Evolutionary conservation across 1,140 invertebrate genomes (phyloP), one percentile per base, ranked within the genome.

Genomic region (Drosophila carrolli): DNA sequence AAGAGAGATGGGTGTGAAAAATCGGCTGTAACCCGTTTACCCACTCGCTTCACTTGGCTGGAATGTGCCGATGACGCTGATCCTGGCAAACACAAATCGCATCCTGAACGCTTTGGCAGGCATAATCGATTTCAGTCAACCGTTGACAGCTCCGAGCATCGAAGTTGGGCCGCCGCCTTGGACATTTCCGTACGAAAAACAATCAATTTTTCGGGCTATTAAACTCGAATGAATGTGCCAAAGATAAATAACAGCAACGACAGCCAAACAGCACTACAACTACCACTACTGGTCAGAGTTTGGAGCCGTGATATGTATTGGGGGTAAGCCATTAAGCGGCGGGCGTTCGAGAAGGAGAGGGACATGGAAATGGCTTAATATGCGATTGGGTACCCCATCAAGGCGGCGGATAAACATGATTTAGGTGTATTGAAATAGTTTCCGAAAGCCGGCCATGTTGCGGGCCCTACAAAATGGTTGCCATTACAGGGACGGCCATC

Each of bases 181-280:
- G 67, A 86, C 82, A 89, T 89, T 81, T 89, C 85, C 84, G 84
- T 58, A 89, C 84, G 75, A 70, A 83, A 91, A 91, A 91, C 90
- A 91, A 91, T 91, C 90, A 91, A 91, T 91, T 91, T 91, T 90
- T 91, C 90, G 85, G 89, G 75, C 90, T 91, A 91, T 91, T 91
- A 90, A 91, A 91, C 90, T 86, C 79, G 81, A 91, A 91, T 91
- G 90, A 83, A 90, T 86, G 84, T 91, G 90, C 82, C 81, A 91
- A 91, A 90, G 85, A 86, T 91, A 91, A 90, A 90, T 82, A 88
- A 91, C 89, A 85, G 84, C 84, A 89, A 80, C 84, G 83, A 84
- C 84, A 88, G 84, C 84, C 79, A 68, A 79, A 88, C 53, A 53
- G 65, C 76, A 82, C 67, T 74, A 85, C 73, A 85, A 85, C 81